These are phyloP conservation scores for Engraulis encrasicolus DNA, from an alignment of 2,113 vertebrate genomes.

Conservation along the genomic window DNA sequence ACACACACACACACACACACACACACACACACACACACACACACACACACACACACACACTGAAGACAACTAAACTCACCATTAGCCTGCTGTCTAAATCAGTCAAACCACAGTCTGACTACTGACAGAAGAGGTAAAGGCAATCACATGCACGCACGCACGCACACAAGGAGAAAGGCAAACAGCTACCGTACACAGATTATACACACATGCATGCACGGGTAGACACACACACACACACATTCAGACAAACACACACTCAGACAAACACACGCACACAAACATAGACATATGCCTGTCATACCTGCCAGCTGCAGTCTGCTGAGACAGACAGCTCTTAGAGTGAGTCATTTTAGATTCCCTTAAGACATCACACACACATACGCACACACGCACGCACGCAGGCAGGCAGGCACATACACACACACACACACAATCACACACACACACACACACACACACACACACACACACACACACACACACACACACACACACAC, in stretches of 20 bases:
- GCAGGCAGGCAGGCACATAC: background rate
- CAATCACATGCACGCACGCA: background rate
- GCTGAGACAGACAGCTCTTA: background rate
- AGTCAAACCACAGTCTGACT: background rate
- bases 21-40: background rate
- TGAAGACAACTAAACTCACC: too few species aligned
- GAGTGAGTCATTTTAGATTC: background rate
- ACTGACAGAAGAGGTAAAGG: background rate
- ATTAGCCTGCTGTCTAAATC: background rate
- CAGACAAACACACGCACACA: background rate
- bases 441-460: slow-evolving; percentile 7
- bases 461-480: background rate
- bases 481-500: too few species aligned
- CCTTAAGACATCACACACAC: background rate
- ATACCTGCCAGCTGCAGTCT: slow-evolving; percentile 8
- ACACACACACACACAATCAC: background rate
- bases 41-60: background rate
- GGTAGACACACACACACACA: background rate
- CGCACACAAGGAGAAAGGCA: too few species aligned
- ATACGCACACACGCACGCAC: background rate
- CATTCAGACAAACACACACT: background rate
- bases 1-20: background rate
- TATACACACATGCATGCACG: too few species aligned
- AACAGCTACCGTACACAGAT: too few species aligned
- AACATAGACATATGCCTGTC: slow-evolving; percentile 1